Evolutionary conservation across 2,888 invertebrate species (phyloP).

Genomic region (Carterocephalus palaemon): DNA sequence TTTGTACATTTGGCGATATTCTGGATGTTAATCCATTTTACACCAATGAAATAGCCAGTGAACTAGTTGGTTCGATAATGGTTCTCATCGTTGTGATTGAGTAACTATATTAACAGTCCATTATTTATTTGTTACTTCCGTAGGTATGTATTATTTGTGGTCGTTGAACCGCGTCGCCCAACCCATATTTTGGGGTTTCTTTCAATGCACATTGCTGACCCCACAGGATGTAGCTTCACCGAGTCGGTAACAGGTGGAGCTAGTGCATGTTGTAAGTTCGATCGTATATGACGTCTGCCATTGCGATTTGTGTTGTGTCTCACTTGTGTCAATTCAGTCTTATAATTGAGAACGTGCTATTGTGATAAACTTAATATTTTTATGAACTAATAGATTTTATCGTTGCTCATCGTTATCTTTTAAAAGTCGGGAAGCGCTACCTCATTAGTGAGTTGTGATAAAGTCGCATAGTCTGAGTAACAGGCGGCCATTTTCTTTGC

Average conservation of each 20-base stretch:
- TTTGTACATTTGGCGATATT: too few relatives aligned
- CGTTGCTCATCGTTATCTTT: slow-evolving; percentile 34
- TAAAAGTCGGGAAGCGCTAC: slow-evolving; percentile 39
- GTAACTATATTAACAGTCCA: slow-evolving; percentile 34
- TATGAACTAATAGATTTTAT: slow-evolving; percentile 40
- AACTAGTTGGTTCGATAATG: background rate
- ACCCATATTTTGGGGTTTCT: slow-evolving; percentile 62
- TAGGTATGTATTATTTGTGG: slow-evolving; percentile 50
- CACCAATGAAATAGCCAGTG: too few relatives aligned
- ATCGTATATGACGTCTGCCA: slow-evolving; percentile 62
- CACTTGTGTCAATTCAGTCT: slow-evolving; percentile 56
- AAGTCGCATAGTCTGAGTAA: slow-evolving; percentile 59
- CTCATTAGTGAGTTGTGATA: slow-evolving; percentile 54
- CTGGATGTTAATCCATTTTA: too few relatives aligned
- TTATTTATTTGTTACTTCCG: slow-evolving; percentile 56
- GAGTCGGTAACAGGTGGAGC: slow-evolving; percentile 67
- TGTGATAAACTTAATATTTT: slow-evolving; percentile 44
- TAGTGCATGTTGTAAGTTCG: slow-evolving; percentile 51
- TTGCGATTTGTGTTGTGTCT: slow-evolving; percentile 49
- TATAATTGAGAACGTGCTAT: slow-evolving; percentile 50
- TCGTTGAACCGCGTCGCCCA: slow-evolving; percentile 65
- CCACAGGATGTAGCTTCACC: slow-evolving; percentile 58
- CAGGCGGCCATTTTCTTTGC: slow-evolving; percentile 77
- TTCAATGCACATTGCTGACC: slow-evolving; percentile 45
- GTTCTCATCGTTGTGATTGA: slow-evolving; percentile 45